Percentiles rank a stretch among this genome's conserved stretches.
Evolutionary conservation across 92 coral and sea anemone genomes (phyloP).

Genomic region (Meandrina meandrites): DNA sequence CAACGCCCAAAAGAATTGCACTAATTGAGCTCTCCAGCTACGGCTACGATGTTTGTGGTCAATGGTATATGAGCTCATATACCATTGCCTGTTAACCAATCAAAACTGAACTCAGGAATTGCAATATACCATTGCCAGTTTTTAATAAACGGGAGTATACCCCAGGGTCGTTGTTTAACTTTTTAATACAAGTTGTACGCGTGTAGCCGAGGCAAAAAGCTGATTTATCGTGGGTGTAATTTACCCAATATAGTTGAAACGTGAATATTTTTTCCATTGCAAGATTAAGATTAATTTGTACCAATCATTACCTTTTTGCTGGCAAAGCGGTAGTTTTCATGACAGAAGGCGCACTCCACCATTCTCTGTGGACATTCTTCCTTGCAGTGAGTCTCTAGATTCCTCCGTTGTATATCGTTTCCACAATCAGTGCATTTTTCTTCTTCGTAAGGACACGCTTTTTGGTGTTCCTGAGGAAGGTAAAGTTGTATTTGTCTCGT

Average conservation of each 20-base stretch:
- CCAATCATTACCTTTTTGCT: conserved; percentile 12
- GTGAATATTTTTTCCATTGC: neutral
- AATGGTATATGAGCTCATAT: no score
- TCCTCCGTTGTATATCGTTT: conserved; percentile 22
- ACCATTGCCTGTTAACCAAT: no score
- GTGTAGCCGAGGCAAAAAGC: no score
- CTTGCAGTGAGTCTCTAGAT: conserved; percentile 14
- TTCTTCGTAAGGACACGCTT: conserved; percentile 28
- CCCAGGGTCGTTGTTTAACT: no score
- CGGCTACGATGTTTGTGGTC: no score
- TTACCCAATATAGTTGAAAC: neutral
- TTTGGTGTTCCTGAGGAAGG: conserved; percentile 32
- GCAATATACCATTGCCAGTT: no score
- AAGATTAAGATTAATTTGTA: neutral
- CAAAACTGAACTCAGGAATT: no score
- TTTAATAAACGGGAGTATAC: no score
- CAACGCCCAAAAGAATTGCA: no score
- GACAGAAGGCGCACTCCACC: conserved; percentile 30
- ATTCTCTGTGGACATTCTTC: conserved; percentile 45
- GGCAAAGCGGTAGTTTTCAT: conserved; percentile 19
- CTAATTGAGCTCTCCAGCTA: no score
- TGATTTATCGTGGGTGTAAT: neutral
- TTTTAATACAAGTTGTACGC: no score
- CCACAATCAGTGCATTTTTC: conserved; percentile 17
- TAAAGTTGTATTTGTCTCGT: neutral